Evolutionary conservation across 1,140 invertebrate genomes (phyloP).

Genomic region (Mesaphorura yosii): DNA sequence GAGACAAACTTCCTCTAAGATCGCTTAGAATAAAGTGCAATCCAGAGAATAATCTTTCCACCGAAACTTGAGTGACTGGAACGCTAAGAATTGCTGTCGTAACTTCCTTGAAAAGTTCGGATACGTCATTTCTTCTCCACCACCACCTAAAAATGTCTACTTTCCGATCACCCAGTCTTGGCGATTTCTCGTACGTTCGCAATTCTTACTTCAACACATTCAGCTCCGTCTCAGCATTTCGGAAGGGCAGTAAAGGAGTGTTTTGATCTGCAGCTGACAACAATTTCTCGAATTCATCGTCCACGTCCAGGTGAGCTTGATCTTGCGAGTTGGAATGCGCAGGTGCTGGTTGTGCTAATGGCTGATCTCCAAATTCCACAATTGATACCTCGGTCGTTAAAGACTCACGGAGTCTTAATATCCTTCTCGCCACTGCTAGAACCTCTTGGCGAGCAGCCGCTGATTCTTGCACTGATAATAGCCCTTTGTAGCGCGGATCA

Average conservation of each 20-base stretch:
- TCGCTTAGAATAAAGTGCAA: conserved; percentile 4
- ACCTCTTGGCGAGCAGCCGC: not conserved
- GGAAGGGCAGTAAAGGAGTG: no score
- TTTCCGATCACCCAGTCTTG: not conserved
- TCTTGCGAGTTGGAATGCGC: not conserved
- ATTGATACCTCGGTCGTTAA: no score
- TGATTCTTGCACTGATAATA: not conserved
- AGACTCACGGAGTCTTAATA: no score
- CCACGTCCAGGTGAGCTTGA: no score
- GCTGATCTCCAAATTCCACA: not conserved
- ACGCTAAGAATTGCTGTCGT: not conserved
- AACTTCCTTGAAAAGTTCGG: not conserved
- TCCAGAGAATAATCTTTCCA: conserved; percentile 7
- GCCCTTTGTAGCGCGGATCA: not conserved
- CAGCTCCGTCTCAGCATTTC: not conserved
- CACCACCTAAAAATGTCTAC: not conserved
- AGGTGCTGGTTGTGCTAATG: not conserved
- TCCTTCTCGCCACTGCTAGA: not conserved
- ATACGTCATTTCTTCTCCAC: not conserved
- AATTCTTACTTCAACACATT: not conserved
- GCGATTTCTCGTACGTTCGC: not conserved
- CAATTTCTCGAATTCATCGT: not conserved
- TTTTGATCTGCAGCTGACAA: not conserved
- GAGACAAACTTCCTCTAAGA: not conserved
- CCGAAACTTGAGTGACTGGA: conserved; percentile 12